phyloP scores from a whole-genome alignment of 2,113 vertebrate species.

The Nyctereutes procyonoides region DNA sequence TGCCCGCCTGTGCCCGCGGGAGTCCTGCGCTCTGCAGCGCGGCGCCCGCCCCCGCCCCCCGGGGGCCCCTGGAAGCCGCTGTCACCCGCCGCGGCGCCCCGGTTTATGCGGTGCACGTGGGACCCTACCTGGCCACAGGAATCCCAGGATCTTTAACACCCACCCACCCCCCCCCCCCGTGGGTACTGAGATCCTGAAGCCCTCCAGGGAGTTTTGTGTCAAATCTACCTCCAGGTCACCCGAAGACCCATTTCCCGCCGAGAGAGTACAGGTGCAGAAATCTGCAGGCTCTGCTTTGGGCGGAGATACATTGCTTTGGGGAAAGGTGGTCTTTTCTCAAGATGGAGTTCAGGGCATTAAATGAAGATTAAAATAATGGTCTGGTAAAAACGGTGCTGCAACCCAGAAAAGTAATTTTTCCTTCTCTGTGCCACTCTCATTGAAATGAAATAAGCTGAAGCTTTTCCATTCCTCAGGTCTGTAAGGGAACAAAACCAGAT shows the following conservation, averaged over 20 bases:
- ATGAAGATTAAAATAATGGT: background rate
- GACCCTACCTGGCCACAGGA: background rate
- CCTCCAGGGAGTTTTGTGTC: background rate
- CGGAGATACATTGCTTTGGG: background rate
- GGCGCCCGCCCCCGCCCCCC: rapidly evolving
- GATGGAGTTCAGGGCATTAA: background rate
- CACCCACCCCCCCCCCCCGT: background rate
- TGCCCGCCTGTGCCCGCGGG: rapidly evolving
- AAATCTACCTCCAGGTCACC: background rate
- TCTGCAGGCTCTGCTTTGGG: background rate
- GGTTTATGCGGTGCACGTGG: background rate
- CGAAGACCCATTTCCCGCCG: background rate
- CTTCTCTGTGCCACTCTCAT: background rate
- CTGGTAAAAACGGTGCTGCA: background rate
- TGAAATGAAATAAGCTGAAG: background rate
- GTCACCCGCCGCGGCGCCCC: rapidly evolving
- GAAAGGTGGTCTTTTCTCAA: background rate
- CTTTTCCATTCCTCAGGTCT: background rate
- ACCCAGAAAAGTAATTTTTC: background rate
- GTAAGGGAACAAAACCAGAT: background rate
- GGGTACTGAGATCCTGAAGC: background rate
- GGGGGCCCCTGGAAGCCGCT: rapidly evolving
- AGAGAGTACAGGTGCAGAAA: background rate
- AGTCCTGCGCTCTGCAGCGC: background rate
- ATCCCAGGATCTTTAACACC: background rate